Evolutionary conservation across 1,140 invertebrate genomes (phyloP), one percentile per base, ranked within the genome.

Genomic region (Aphis gossypii): DNA sequence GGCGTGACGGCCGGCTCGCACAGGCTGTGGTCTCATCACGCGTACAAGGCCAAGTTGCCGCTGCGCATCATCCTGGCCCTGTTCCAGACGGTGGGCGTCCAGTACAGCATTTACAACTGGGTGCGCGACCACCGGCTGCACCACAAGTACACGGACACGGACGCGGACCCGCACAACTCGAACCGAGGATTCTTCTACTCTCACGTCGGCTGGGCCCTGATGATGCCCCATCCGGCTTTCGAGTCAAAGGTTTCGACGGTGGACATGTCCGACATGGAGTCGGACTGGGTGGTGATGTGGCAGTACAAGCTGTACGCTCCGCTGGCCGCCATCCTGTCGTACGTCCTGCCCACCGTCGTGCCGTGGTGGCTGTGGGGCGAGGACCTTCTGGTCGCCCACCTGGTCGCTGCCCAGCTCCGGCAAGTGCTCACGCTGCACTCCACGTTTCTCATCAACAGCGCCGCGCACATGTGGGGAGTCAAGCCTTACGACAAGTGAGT

Each of bases 141-240:
- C 95, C 98, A 99, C 95, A 99, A 99, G 95, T 99, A 97, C 95
- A 97, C 97, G 0, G 98, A 99, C 95, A 98, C 98, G 0, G 97
- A 99, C 95, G 98, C 98, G 0, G 98, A 99, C 95, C 98, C 98
- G 0, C 98, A 99, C 95, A 99, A 99, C 96, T 94, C 94, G 46
- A 94, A 94, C 46, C 89, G 94, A 38, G 97, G 97, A 23, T 98
- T 99, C 95, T 99, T 99, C 96, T 99, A 99, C 95, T 97, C 98
- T 0, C 98, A 99, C 95, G 97, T 99, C 94, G 98, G 98, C 7
- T 99, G 98, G 98, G 95, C 99, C 84, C 95, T 99, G 95, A 95
- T 98, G 1, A 96, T 97, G 88, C 98, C 98, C 95, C 98, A 99
- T 95, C 97, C 97, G 23, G 97, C 98, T 92, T 98, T 99, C 1